Conservation (phyloP, 1,140 invertebrate species). For the Philopotamus ludificatus region DNA sequence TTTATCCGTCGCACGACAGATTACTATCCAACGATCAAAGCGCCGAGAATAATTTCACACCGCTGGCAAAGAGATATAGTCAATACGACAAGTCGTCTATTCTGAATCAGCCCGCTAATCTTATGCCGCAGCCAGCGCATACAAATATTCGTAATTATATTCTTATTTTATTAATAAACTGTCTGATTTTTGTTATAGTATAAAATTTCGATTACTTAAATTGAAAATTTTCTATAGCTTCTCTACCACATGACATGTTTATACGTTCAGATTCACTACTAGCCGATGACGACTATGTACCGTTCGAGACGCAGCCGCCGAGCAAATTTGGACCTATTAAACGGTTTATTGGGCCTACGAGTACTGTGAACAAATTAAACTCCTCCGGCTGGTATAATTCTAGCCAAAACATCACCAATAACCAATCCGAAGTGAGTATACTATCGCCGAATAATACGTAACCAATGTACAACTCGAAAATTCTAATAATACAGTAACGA, state of each 20-base stretch:
- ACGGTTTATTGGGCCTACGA: conserved; percentile 45
- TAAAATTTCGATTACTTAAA: not conserved
- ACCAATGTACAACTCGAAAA: too few species aligned
- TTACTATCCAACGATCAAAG: not conserved
- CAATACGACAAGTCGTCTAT: not conserved
- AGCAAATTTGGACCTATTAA: conserved; percentile 82
- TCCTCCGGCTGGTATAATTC: conserved; percentile 16
- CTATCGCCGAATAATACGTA: not conserved
- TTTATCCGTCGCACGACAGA: too few species aligned
- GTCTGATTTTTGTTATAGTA: not conserved
- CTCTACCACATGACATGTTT: conserved; percentile 52
- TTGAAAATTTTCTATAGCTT: conserved; percentile 22
- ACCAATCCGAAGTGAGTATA: conserved; percentile 14
- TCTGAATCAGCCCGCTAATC: not conserved
- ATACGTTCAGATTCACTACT: conserved; percentile 64
- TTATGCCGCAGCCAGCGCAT: not conserved
- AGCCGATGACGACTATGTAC: conserved; percentile 71
- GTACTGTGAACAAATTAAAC: conserved; percentile 13
- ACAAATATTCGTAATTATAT: not conserved
- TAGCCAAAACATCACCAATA: not conserved
- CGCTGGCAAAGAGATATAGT: not conserved
- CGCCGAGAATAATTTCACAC: not conserved
- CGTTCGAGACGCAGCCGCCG: conserved; percentile 69
- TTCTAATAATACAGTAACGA: not conserved
- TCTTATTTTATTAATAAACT: not conserved